These are phyloP conservation scores for Ptychadena robeensis DNA, from an alignment of 2,797 vertebrate species.

Conservation along the genomic window DNA sequence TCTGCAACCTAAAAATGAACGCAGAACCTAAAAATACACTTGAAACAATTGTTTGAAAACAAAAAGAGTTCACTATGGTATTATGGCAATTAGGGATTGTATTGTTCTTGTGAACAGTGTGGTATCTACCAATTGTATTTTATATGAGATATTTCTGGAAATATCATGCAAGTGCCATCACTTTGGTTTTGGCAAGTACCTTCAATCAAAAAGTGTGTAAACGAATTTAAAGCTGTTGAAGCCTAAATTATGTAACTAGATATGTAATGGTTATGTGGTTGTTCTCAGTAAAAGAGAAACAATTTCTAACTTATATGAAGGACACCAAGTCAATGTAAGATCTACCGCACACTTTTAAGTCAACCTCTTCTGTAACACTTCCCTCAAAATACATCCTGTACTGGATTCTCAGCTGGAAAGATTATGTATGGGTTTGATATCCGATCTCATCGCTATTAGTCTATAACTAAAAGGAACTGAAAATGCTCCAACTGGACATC, in stretches of 20 bases:
- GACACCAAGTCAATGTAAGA: background rate
- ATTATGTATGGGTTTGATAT: background rate
- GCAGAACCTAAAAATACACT: constrained; percentile 7
- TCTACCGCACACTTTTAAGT: background rate
- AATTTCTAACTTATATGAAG: background rate
- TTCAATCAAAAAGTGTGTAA: background rate
- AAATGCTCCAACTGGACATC: background rate
- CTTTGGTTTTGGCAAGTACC: background rate
- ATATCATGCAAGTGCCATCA: background rate
- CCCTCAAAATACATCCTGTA: background rate
- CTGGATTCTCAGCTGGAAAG: background rate
- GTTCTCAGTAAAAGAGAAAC: background rate
- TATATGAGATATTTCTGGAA: background rate
- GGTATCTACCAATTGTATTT: background rate
- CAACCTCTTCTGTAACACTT: background rate
- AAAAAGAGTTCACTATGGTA: background rate
- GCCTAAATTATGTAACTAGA: background rate
- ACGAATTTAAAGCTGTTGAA: background rate
- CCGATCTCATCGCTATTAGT: background rate
- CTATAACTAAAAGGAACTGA: background rate
- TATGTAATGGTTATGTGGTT: constrained; percentile 1
- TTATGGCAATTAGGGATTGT: background rate
- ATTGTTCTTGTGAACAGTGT: background rate
- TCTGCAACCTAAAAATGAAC: background rate
- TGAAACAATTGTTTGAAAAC: background rate